Conservation (phyloP, 1,140 invertebrate genomes). For the Ylistrum balloti region DNA sequence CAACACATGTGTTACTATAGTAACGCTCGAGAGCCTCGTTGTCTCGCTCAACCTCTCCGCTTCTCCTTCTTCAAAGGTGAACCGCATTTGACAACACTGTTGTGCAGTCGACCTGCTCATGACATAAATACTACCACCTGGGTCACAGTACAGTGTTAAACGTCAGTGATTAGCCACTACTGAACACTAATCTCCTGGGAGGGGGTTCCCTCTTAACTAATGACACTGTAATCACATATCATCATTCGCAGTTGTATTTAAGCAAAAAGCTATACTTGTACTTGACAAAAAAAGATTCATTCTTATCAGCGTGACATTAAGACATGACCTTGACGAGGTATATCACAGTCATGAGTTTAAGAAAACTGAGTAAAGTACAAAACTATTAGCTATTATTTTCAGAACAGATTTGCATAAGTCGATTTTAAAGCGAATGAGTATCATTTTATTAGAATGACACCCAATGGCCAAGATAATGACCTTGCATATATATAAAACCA, state of each 20-base stretch:
- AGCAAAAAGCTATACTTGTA: neutral
- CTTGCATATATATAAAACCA: no score
- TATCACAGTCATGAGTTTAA: no score
- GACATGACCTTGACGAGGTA: neutral
- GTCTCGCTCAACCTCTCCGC: neutral
- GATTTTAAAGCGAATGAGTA: no score
- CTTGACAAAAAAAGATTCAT: neutral
- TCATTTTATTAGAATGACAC: no score
- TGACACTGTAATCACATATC: neutral
- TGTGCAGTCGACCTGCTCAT: slow-evolving; percentile 3
- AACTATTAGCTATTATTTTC: no score
- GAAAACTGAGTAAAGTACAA: no score
- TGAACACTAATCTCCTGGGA: neutral
- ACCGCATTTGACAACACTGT: neutral
- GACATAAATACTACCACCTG: neutral
- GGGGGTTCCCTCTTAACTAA: neutral
- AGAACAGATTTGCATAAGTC: no score
- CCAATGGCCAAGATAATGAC: no score
- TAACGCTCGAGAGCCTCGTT: neutral
- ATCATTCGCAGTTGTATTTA: neutral
- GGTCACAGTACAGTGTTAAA: neutral
- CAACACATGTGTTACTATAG: neutral
- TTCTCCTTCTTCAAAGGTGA: neutral
- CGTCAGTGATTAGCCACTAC: neutral
- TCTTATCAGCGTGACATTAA: neutral